Conservation (phyloP, 2,113 vertebrate genomes). For the Ameiurus melas region DNA sequence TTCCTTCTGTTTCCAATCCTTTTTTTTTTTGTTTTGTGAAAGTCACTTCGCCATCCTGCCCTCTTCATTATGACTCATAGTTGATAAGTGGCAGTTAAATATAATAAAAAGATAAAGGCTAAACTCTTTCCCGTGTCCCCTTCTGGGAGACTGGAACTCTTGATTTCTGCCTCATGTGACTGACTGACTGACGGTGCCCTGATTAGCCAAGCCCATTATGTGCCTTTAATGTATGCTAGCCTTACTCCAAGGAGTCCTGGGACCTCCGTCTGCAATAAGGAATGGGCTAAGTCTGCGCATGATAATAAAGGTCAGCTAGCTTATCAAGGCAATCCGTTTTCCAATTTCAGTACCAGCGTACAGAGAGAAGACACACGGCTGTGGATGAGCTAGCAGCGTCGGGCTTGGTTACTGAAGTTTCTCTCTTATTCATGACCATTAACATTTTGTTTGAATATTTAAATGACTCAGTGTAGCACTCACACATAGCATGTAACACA, state of each 20-base stretch:
- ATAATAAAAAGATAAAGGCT: not conserved
- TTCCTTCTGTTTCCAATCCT: not conserved
- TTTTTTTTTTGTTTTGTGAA: not conserved
- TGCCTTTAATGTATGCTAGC: slow-evolving; percentile 59
- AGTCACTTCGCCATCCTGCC: not conserved
- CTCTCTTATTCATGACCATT: not conserved
- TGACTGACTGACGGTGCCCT: slow-evolving; percentile 14
- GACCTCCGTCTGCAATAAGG: slow-evolving; percentile 56
- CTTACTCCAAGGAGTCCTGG: slow-evolving; percentile 46
- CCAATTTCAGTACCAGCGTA: slow-evolving; percentile 61
- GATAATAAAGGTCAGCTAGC: slow-evolving; percentile 74
- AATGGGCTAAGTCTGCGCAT: slow-evolving; percentile 63
- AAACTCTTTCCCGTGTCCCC: not conserved
- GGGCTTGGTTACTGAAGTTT: not conserved
- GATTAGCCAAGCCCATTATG: slow-evolving; percentile 40
- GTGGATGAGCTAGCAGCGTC: not conserved
- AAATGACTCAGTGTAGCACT: not conserved
- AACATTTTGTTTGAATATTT: not conserved
- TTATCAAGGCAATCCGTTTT: slow-evolving; percentile 72
- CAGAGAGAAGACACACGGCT: not conserved
- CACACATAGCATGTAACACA: no score
- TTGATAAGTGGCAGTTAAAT: slow-evolving; percentile 15
- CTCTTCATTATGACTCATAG: not conserved
- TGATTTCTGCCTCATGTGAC: slow-evolving; percentile 13
- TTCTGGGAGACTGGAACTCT: not conserved